phyloP scores from a whole-genome alignment of 2,113 vertebrate species.

The Pelecanoides urinatrix region DNA sequence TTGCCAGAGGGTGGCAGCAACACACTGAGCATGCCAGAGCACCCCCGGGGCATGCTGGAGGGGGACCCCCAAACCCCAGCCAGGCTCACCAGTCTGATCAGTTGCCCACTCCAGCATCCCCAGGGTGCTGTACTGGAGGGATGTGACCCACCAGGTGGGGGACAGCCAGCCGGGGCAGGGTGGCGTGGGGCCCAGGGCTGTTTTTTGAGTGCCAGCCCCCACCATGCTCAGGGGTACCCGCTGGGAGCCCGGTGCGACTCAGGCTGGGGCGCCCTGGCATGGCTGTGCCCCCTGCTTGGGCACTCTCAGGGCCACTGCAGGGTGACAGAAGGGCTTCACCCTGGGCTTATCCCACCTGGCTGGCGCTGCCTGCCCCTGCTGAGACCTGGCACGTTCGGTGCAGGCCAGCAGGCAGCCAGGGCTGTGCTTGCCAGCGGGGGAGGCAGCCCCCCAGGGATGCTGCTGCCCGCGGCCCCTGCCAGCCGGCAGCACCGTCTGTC shows the following conservation, averaged over 20 bases:
- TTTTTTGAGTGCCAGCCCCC: fast-evolving
- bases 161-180: fast-evolving
- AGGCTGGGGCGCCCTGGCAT: not conserved
- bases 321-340: not conserved
- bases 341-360: not conserved
- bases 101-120: not conserved
- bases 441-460: not conserved
- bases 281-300: not conserved
- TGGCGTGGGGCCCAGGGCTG: not conserved
- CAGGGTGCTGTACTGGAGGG: not conserved
- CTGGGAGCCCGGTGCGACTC: not conserved
- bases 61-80: no score
- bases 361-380: not conserved
- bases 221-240: fast-evolving
- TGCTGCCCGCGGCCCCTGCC: not conserved
- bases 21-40: not conserved
- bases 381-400: not conserved
- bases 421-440: not conserved
- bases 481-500: not conserved
- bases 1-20: slow-evolving; percentile 37
- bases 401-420: not conserved
- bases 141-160: not conserved
- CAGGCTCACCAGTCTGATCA: not conserved
- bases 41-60: not conserved
- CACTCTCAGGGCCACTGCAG: not conserved